A percentile compares a stretch with the other conserved stretches of the same genome.
Conservation (phyloP, 1,140 invertebrate genomes). For the Aphis craccivora region DNA sequence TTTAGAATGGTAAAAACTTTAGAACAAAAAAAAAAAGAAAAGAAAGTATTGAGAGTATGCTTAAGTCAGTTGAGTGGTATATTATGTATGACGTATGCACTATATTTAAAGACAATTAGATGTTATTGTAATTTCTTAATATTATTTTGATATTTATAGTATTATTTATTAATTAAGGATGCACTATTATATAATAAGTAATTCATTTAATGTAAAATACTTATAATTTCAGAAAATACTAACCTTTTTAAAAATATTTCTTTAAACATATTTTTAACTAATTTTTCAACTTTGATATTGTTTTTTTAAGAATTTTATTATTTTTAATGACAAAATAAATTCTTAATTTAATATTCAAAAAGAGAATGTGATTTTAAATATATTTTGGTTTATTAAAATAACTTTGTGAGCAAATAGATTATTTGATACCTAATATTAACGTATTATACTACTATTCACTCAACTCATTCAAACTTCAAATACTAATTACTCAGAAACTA, state of each 20-base stretch:
- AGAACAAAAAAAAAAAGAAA: too few relatives aligned
- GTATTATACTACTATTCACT: neutral
- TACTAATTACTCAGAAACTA: neutral
- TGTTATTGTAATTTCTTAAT: too few relatives aligned
- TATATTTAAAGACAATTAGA: neutral
- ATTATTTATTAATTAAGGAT: neutral
- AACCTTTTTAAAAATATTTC: neutral
- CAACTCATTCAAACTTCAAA: neutral
- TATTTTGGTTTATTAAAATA: neutral
- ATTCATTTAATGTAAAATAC: neutral
- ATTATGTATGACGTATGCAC: too few relatives aligned
- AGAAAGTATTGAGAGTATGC: too few relatives aligned
- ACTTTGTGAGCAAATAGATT: neutral
- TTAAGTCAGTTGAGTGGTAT: too few relatives aligned
- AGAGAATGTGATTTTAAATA: neutral
- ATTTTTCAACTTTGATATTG: neutral
- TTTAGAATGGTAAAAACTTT: too few relatives aligned
- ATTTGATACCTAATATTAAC: neutral
- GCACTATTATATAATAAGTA: neutral
- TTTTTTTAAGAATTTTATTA: neutral
- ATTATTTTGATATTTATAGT: too few relatives aligned
- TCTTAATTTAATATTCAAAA: neutral
- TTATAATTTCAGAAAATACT: neutral
- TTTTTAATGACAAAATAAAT: neutral
- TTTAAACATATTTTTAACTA: neutral